Conservation (phyloP, 2,797 vertebrate species). For the Antrozous pallidus region DNA sequence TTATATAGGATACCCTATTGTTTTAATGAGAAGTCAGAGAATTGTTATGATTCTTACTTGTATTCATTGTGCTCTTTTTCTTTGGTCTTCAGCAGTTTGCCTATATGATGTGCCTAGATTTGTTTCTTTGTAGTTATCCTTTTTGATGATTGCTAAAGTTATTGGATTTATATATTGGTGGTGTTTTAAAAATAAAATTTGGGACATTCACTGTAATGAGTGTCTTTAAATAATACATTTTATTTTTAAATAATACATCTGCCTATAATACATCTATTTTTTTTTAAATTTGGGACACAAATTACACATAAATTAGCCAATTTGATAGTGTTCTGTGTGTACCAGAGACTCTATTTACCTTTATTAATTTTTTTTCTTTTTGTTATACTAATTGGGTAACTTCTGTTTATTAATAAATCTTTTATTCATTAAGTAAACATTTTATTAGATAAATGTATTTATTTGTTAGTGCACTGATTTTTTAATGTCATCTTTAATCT, state of each 20-base stretch:
- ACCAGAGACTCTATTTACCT: neutral
- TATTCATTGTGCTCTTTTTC: neutral
- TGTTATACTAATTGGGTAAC: slow-evolving; percentile 1
- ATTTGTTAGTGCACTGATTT: neutral
- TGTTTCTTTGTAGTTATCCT: neutral
- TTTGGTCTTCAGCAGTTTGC: neutral
- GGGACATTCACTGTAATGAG: neutral
- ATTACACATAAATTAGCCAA: neutral
- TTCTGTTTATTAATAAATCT: neutral
- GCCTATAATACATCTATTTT: neutral
- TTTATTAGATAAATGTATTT: neutral
- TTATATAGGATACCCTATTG: neutral
- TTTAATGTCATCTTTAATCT: slow-evolving; percentile 8
- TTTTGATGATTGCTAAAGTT: neutral
- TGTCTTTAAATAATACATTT: too few relatives aligned
- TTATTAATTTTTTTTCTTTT: neutral
- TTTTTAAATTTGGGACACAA: neutral
- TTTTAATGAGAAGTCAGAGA: neutral
- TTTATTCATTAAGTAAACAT: neutral
- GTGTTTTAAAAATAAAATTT: neutral
- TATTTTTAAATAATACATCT: neutral
- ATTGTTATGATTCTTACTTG: neutral
- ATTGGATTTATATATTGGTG: neutral
- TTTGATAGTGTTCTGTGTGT: neutral
- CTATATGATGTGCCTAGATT: neutral